These are phyloP conservation scores for Ameiurus melas DNA, from an alignment of 2,113 vertebrate genomes.

Conservation along the genomic window DNA sequence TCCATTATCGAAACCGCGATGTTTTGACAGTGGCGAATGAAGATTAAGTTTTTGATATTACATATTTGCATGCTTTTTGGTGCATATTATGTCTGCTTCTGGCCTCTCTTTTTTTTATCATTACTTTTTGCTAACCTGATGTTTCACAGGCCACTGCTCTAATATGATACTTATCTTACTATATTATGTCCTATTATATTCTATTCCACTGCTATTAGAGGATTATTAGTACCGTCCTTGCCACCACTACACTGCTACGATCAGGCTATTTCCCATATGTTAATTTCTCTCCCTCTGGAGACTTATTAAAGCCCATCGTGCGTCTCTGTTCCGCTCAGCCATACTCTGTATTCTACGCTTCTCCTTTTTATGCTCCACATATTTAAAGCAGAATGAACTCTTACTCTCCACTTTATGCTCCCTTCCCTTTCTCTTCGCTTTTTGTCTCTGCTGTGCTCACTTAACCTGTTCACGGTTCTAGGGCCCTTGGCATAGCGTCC, in stretches of 20 bases:
- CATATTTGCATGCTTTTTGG: background rate
- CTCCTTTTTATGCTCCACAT: slow-evolving; percentile 20
- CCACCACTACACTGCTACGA: background rate
- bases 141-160: background rate
- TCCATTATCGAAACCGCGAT: slow-evolving; percentile 1
- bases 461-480: slow-evolving; percentile 34
- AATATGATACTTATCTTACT: slow-evolving; percentile 17
- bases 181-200: slow-evolving; percentile 22
- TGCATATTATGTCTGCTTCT: background rate
- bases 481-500: slow-evolving; percentile 24
- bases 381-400: slow-evolving; percentile 23
- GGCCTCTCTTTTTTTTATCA: background rate
- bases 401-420: slow-evolving; percentile 28
- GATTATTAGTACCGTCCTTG: background rate
- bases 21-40: background rate
- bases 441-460: slow-evolving; percentile 20
- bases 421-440: slow-evolving; percentile 22
- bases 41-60: background rate
- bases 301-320: slow-evolving; percentile 21
- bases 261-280: slow-evolving; percentile 9
- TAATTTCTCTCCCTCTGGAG: background rate
- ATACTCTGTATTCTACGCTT: background rate
- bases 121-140: background rate
- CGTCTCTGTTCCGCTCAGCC: slow-evolving; percentile 19
- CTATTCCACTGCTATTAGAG: background rate